phyloP scores from a whole-genome alignment of 2,888 invertebrate species.

The Galerucella pusilla region DNA sequence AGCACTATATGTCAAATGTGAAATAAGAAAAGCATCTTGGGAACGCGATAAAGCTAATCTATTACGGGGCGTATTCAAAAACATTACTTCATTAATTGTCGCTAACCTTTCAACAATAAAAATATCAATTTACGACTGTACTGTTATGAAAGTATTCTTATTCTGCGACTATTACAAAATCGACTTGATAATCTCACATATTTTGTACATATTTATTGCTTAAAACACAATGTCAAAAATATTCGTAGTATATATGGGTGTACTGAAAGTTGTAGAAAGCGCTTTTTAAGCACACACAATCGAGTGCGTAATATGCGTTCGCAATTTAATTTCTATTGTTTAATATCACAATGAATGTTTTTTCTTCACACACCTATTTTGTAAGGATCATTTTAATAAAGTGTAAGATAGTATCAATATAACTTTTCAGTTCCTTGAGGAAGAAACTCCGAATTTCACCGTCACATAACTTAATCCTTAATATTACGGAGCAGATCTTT shows the following conservation, averaged over 20 bases:
- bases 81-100: constrained; percentile 15
- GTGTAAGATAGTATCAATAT: too few relatives aligned
- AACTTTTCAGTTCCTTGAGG: too few relatives aligned
- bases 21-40: neutral
- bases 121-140: constrained; percentile 4
- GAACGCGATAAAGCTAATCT: neutral
- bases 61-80: neutral
- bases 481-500: too few relatives aligned
- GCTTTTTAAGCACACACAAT: neutral
- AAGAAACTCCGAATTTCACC: too few relatives aligned
- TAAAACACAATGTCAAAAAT: neutral
- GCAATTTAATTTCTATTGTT: neutral
- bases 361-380: neutral
- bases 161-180: constrained; percentile 2
- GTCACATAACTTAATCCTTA: too few relatives aligned
- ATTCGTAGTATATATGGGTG: neutral
- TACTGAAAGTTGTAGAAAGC: neutral
- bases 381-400: neutral
- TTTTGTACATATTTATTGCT: neutral
- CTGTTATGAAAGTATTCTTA: constrained; percentile 9
- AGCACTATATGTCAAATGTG: neutral
- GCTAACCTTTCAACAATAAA: constrained; percentile 11
- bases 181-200: constrained; percentile 1
- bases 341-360: neutral
- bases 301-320: neutral